A percentile compares a stretch with the other conserved stretches of the same genome.
Evolutionary conservation across 2,888 invertebrate genomes (phyloP).

Genomic region (Pseudoips prasinana): DNA sequence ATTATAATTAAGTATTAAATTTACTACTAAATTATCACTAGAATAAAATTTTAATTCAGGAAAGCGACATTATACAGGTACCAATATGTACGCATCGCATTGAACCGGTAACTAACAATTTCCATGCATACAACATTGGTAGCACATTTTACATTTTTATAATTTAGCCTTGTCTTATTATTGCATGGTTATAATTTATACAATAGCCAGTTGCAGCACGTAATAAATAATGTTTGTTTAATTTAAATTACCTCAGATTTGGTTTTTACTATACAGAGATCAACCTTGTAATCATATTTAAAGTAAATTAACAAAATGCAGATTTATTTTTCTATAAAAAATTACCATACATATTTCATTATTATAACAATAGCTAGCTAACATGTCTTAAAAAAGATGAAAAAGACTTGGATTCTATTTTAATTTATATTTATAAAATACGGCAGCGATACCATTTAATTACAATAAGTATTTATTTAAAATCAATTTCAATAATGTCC

Average conservation of each 20-base stretch:
- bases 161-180: slow-evolving; percentile 39
- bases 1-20: slow-evolving; percentile 60
- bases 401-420: slow-evolving; percentile 76
- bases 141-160: slow-evolving; percentile 35
- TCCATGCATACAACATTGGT: slow-evolving; percentile 33
- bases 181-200: slow-evolving; percentile 40
- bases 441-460: slow-evolving; percentile 78
- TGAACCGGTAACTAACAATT: slow-evolving; percentile 58
- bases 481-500: slow-evolving; percentile 81
- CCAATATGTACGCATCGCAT: slow-evolving; percentile 39
- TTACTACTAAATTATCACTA: slow-evolving; percentile 68
- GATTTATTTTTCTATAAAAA: slow-evolving; percentile 75
- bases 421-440: slow-evolving; percentile 78
- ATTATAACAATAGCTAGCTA: slow-evolving; percentile 78
- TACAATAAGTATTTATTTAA: slow-evolving; percentile 79
- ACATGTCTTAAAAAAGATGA: slow-evolving; percentile 80
- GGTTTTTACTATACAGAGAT: slow-evolving; percentile 73
- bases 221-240: slow-evolving; percentile 50
- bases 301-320: slow-evolving; percentile 68
- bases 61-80: slow-evolving; percentile 39
- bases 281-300: slow-evolving; percentile 57
- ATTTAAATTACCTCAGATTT: slow-evolving; percentile 61
- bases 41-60: slow-evolving; percentile 46
- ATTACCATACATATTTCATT: slow-evolving; percentile 77
- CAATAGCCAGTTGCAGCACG: slow-evolving; percentile 37